Base-by-base conservation (phyloP, 2,888 invertebrate genomes). In the Melanchra persicariae region DNA sequence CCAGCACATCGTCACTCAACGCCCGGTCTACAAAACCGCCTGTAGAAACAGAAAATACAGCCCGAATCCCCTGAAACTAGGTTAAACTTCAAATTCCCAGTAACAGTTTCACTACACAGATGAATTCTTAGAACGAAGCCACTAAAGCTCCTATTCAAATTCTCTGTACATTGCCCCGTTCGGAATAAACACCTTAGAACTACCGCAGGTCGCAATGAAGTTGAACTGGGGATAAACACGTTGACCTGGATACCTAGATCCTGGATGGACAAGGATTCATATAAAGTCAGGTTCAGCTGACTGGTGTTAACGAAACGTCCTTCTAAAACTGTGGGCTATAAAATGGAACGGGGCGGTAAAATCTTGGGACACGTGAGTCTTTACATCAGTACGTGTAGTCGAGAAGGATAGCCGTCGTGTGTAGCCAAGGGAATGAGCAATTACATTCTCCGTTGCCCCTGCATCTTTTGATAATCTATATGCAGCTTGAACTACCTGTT, bases 281-380 rank as follows among this genome's bases (percentile, higher is more conserved):
- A 60, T 74, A 62, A 74, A 57, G 60, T 64, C 40, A n/a, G 30
- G 57, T 54, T 69, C 51, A 74, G 69, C 74, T 61, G 78, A 78
- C 78, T 65, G 55, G 47, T 12, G 61, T 22, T 61, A 59, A 61
- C 69, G 47, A 57, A 52, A 47, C 37, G 43, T 59, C 54, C 58
- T 54, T 37, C 60, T 77, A 34, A 72, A 76, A 77, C 55, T 73
- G 24, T 26, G 47, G 22, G 43, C 52, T 24, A 54, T 77, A 64
- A 73, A 73, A 61, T 37, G 43, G 54, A 51, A 67, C 22, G 34
- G 37, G 22, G 3, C 57, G 26, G 30, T 61, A 58, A 69, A 73
- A 52, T 61, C 49, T 69, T 49, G 34, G 49, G 59, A 55, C 43
- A 45, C 49, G 45, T 65, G 57, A 52, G 47, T 63, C 63, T 64